Base-by-base conservation (phyloP, 2,888 invertebrate species). In the Tachystola acroxantha region DNA sequence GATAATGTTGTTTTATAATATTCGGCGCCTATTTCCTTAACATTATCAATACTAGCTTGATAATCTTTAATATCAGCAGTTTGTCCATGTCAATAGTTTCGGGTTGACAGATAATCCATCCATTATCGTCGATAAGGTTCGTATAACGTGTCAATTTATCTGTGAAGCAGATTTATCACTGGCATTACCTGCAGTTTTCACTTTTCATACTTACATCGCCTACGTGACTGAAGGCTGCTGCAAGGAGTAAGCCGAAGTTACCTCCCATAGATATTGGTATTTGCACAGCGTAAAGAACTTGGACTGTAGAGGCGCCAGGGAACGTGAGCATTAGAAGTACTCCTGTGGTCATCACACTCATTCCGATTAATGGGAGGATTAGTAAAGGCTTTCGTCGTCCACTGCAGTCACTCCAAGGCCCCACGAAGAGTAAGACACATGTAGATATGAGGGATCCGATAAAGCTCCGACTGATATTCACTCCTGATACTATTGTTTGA, bases 141-240 rank as follows among this genome's bases (percentile, higher is more conserved):
- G 2, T 7, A 25, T 7, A 13, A 25, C 11, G 25, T 9, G 24
- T 24, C 24, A 9, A n/a, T 9, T 9, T 24, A 24, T 24, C 24
- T 24, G 24, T 24, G 9, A 24, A 24, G 2, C 9, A 9, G 24
- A 24, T 24, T 24, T 24, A n/a, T 16, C 3, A 6, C 3, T 16
- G 16, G 6, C 16, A 16, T 4, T 16, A 6, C 16, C n/a, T n/a
- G n/a, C n/a, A n/a, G n/a, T n/a, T n/a, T 16, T 3, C 6, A 16
- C 3, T 16, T 3, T 16, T 16, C 16, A 6, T 43, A 81, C 94
- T 92, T 46, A 94, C 91, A 63, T 94, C 94, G 10, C 92, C 92
- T 35, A 95, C 90, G 64, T 94, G 93, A 65, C 93, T 92, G 77
- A 94, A 92, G 30, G 93, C 89, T 0, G 92, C 92, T 78, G 93